Evolutionary conservation across 1,140 invertebrate genomes (phyloP), one percentile per base, ranked within the genome.

Genomic region (Nautilus pompilius): DNA sequence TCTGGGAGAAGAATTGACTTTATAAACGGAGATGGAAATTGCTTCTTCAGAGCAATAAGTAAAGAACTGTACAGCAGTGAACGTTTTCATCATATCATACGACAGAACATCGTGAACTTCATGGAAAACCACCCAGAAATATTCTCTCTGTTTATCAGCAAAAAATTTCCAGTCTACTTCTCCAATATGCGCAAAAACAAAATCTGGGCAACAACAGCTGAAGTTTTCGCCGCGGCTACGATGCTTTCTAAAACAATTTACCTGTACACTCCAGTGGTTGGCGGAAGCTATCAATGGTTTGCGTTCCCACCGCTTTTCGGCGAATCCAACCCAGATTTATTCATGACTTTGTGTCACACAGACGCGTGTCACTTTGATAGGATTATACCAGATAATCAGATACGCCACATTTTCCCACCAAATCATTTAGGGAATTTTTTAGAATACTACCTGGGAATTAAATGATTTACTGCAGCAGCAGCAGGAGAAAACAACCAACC

Each of bases 21-120:
- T 58, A 75, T 80, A 13, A 60, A 58, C 41, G 78, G 78, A 8
- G 78, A 80, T 68, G 78, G 78, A n/a, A 80, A 80, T 62, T 80
- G 78, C 59, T 77, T 80, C 53, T 80, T 80, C 62, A 56, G 76
- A 20, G 75, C 78, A 26, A 58, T 80, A 24, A 78, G 76, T 64
- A 78, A 78, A 67, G 68, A 74, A 10, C 65, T 77, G 22, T 78
- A 78, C 62, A 72, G 71, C 1, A 66, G 59, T 33, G 75, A 80
- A 53, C 58, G 66, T 28, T 75, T 63, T 64, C 75, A 80, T 68
- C 63, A 69, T 20, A 68, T 73, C 24, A 55, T 75, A 17, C 56
- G 78, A 22, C 67, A 72, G 55, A 67, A 71, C 0, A 65, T 80
- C 22, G 72, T 75, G 1, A 73, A 78, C 56, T 30, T 77, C 4